Percentiles rank a stretch among this genome's conserved stretches.
These are phyloP conservation scores for Melikaiella ostensackeni DNA, from an alignment of 2,888 invertebrate species.

Conservation along the genomic window DNA sequence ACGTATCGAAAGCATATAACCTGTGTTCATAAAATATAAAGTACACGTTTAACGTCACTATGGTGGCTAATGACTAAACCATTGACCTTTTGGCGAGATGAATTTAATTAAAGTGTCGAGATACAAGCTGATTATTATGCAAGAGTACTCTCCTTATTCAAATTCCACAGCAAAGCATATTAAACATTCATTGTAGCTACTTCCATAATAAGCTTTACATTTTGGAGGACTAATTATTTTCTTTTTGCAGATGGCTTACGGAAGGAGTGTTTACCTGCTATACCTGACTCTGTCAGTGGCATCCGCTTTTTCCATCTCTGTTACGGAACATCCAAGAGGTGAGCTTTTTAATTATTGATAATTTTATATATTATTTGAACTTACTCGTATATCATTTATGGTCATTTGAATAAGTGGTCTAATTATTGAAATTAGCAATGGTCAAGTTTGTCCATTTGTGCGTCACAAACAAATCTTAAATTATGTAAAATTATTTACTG, in stretches of 20 bases:
- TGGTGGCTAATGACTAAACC: constrained; percentile 2
- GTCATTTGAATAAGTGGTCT: background rate
- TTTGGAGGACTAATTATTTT: constrained; percentile 37
- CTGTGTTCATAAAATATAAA: background rate
- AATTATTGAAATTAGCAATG: background rate
- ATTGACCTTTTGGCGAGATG: background rate
- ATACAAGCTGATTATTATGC: background rate
- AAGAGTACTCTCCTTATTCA: background rate
- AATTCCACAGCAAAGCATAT: constrained; percentile 7
- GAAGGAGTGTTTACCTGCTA: constrained; percentile 64
- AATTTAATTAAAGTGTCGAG: constrained; percentile 22
- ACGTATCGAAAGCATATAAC: background rate
- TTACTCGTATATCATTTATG: background rate
- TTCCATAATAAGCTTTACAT: background rate
- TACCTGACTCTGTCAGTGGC: constrained; percentile 65
- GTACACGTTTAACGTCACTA: background rate
- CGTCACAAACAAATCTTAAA: too few relatives aligned
- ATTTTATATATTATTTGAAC: background rate
- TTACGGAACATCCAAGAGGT: constrained; percentile 63
- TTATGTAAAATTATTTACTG: too few relatives aligned
- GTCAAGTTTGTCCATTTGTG: too few relatives aligned
- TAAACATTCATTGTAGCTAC: background rate
- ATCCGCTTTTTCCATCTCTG: constrained; percentile 67
- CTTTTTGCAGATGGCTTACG: constrained; percentile 72
- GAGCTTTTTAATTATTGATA: constrained; percentile 39